Percentiles rank a stretch among this genome's conserved stretches.
Evolutionary conservation across 2,797 vertebrate genomes (phyloP).

Genomic region (Thunnus albacares): DNA sequence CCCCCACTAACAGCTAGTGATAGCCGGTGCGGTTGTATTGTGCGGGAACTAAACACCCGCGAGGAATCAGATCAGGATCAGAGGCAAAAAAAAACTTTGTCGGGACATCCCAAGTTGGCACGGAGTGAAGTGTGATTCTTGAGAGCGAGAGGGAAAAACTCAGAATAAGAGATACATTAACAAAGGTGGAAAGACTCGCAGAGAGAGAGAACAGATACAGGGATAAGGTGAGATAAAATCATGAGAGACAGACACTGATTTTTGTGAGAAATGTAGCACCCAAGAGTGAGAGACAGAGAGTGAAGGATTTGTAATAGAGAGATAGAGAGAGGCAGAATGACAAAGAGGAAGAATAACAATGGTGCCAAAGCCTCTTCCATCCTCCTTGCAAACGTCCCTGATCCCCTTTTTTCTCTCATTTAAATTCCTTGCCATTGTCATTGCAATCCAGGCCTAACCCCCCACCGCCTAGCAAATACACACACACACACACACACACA

Average conservation of each 20-base stretch:
- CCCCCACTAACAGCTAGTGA: background rate
- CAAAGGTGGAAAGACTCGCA: slow-evolving; percentile 21
- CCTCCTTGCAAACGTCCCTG: slow-evolving; percentile 77
- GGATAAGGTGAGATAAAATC: slow-evolving; percentile 58
- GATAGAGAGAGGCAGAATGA: slow-evolving; percentile 74
- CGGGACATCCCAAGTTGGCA: background rate
- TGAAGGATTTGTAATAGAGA: slow-evolving; percentile 73
- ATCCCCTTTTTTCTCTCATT: slow-evolving; percentile 79
- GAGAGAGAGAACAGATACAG: slow-evolving; percentile 11
- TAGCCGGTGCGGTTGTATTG: background rate
- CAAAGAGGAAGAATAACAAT: slow-evolving; percentile 80
- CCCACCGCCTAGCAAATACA: slow-evolving; percentile 63
- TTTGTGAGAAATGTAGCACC: slow-evolving; percentile 51
- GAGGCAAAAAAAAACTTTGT: background rate
- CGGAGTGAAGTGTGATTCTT: background rate
- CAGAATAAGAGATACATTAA: slow-evolving; percentile 7
- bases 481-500: slow-evolving; percentile 30
- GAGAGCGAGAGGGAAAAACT: background rate
- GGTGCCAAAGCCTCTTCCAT: slow-evolving; percentile 75
- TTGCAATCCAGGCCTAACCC: slow-evolving; percentile 72
- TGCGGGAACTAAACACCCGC: background rate
- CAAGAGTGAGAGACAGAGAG: slow-evolving; percentile 44
- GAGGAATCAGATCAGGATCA: background rate
- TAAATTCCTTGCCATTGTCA: slow-evolving; percentile 81
- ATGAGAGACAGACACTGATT: slow-evolving; percentile 39